phyloP scores from a whole-genome alignment of 2,888 invertebrate genomes.

The Drosophila prolongata region DNA sequence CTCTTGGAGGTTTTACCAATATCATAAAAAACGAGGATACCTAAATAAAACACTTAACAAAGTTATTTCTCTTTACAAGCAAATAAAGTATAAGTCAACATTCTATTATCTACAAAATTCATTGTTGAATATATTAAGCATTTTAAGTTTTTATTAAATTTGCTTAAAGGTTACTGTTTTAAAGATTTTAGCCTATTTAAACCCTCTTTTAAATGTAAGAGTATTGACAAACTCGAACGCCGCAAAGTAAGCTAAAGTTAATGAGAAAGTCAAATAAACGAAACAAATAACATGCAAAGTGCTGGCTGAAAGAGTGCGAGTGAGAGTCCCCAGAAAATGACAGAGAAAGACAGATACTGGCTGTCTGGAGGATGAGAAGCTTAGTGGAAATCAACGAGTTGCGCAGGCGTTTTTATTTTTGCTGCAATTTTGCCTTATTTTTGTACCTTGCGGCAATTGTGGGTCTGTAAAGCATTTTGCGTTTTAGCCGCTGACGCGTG shows the following conservation, averaged over 20 bases:
- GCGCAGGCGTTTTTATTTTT: conserved; percentile 64
- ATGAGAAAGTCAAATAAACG: conserved; percentile 79
- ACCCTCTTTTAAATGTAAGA: conserved; percentile 1
- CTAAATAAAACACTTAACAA: too few relatives aligned
- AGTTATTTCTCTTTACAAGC: too few relatives aligned
- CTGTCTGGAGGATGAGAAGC: conserved; percentile 18
- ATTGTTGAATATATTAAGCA: too few relatives aligned
- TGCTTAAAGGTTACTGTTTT: too few relatives aligned
- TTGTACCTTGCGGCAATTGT: conserved; percentile 22
- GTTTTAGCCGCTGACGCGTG: conserved; percentile 47
- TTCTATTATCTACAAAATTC: too few relatives aligned
- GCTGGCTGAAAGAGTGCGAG: conserved; percentile 38
- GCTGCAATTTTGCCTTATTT: conserved; percentile 19
- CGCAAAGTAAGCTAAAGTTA: conserved; percentile 74
- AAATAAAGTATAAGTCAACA: too few relatives aligned
- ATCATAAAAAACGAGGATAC: too few relatives aligned
- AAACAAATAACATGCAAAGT: conserved; percentile 77
- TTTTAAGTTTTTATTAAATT: not conserved
- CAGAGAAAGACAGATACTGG: conserved; percentile 8
- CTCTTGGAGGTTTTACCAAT: not conserved
- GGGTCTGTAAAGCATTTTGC: conserved; percentile 59
- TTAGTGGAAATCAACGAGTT: conserved; percentile 35
- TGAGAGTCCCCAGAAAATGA: conserved; percentile 25
- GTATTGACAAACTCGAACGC: conserved; percentile 31
- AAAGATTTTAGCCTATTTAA: not conserved